Base-by-base conservation (phyloP, 92 coral and sea anemone genomes). In the Muricea muricata region DNA sequence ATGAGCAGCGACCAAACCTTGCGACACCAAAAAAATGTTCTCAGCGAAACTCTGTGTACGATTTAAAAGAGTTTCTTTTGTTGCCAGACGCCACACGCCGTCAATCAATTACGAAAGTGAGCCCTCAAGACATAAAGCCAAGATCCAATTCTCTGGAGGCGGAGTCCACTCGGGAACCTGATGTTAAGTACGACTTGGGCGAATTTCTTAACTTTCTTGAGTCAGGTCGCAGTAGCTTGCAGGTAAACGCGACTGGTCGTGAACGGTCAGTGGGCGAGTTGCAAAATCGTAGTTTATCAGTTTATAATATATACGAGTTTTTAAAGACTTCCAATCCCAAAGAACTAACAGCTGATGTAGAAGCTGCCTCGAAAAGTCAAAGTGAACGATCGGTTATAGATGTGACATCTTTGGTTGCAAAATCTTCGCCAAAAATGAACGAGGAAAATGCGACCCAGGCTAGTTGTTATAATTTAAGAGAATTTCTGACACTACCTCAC, bases 281-380 rank as follows among this genome's bases (percentile, higher is more conserved):
- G 6, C n/a, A 29, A 48, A 75, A n/a, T 29, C 65, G 80, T n/a
- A 28, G 24, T 15, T 18, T 75, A 47, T 75, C 80, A 11, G 80
- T 75, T 50, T 50, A 75, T 75, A 47, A 75, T 31, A 48, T 75
- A 28, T 75, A 75, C 65, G 80, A 75, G 65, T 75, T 75, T 75
- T 29, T 75, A 28, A 75, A 52, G 45, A 1, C 23, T 0, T 42
- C 80, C 12, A 26, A 28, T 15, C 5, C 65, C 0, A 73, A 45
- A 7, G 56, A 73, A 41, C 18, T 45, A 31, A 29, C 37, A 20
- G 57, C 14, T 1, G 61, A 35, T 18, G 60, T 41, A 23, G 80
- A 75, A 18, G 41, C 28, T 29, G 26, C 2, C 32, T 18, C 48
- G 18, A 28, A 50, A 13, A 28, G 65, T 5, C 37, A 29, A 1